Percentiles rank a stretch among this genome's conserved stretches.
Evolutionary conservation across 2,113 vertebrate species (phyloP).

Genomic region (Indicator maculatus): DNA sequence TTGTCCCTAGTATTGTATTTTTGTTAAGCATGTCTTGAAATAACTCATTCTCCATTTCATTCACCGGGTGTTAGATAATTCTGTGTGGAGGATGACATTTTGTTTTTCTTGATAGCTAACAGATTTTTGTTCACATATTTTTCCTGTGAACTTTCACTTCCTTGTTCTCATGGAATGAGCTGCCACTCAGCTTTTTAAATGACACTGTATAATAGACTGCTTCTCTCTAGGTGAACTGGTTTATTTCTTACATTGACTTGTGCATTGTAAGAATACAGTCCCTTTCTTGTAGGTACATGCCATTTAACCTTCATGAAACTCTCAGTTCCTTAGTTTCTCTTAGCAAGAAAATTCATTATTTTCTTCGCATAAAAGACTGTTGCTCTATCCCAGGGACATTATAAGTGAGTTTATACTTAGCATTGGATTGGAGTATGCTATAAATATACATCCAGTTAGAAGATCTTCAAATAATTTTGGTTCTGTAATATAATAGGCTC

Average conservation of each 20-base stretch:
- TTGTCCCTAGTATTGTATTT: not conserved
- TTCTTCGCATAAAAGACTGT: not conserved
- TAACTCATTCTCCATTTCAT: not conserved
- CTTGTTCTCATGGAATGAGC: conserved; percentile 14
- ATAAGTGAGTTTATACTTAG: not conserved
- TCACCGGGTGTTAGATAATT: not conserved
- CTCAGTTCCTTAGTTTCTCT: not conserved
- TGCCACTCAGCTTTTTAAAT: conserved; percentile 38
- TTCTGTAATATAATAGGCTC: not conserved
- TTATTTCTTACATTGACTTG: conserved; percentile 2
- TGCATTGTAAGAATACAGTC: not conserved
- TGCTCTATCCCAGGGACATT: not conserved
- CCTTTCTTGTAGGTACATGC: conserved; percentile 16
- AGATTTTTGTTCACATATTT: conserved; percentile 57
- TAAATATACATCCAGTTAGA: not conserved
- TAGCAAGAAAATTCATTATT: conserved; percentile 15
- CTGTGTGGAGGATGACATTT: conserved; percentile 26
- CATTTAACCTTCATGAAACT: conserved; percentile 29
- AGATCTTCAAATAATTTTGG: not conserved
- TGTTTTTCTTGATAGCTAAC: conserved; percentile 51
- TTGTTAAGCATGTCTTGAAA: not conserved
- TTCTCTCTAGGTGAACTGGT: conserved; percentile 34
- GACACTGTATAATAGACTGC: not conserved
- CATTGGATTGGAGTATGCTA: not conserved
- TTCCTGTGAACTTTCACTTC: conserved; percentile 43